These are phyloP conservation scores for Acanthococcus lagerstroemiae DNA, from an alignment of 2,888 invertebrate genomes.

Conservation along the genomic window DNA sequence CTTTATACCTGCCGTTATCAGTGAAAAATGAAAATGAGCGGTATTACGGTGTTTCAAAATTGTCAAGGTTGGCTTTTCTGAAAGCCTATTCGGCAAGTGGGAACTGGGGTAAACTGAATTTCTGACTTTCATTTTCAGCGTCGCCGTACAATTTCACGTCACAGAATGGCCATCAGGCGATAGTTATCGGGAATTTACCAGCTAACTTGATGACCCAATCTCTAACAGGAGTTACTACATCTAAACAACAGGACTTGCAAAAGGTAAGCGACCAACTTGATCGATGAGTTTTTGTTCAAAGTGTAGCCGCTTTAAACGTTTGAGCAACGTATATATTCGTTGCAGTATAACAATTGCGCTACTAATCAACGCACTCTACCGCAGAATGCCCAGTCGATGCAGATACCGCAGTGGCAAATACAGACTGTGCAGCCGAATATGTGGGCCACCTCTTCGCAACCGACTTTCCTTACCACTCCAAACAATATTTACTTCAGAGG, in stretches of 20 bases:
- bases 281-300: too few relatives aligned
- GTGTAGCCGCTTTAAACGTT: too few relatives aligned
- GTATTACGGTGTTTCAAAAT: too few relatives aligned
- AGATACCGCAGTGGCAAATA: conserved; percentile 71
- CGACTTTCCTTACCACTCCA: conserved; percentile 55
- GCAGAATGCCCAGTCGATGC: conserved; percentile 42
- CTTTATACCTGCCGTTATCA: too few relatives aligned
- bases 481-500: conserved; percentile 69
- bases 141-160: too few relatives aligned
- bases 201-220: conserved; percentile 58
- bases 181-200: conserved; percentile 55
- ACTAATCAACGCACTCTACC: conserved; percentile 32
- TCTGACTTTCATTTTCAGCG: too few relatives aligned
- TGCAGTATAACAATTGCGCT: conserved; percentile 32
- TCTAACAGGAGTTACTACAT: conserved; percentile 40
- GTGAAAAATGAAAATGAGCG: too few relatives aligned
- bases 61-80: too few relatives aligned
- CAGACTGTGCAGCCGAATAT: conserved; percentile 59
- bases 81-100: too few relatives aligned
- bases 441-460: conserved; percentile 62
- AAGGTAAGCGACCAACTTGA: too few relatives aligned
- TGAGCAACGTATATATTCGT: too few relatives aligned
- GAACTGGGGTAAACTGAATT: too few relatives aligned
- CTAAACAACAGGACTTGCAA: conserved; percentile 54
- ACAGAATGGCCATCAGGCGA: conserved; percentile 57